Evolutionary conservation across 1,140 invertebrate genomes (phyloP).

Genomic region (Ladona fulva): DNA sequence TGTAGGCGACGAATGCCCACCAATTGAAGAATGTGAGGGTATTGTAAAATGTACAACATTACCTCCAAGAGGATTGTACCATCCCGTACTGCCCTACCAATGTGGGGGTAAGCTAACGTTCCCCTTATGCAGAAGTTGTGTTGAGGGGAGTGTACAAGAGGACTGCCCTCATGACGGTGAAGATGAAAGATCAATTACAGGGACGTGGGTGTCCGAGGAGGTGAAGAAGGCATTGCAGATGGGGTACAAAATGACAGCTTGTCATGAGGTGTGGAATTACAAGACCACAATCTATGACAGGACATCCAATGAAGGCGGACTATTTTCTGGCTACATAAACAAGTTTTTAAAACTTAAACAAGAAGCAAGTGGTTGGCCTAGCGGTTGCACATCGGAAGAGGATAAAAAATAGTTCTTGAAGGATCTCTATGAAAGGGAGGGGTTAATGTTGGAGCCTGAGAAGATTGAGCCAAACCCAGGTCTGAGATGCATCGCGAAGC

Average conservation of each 20-base stretch:
- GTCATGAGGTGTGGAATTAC: slow-evolving; percentile 35
- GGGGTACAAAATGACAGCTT: slow-evolving; percentile 32
- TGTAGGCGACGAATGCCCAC: slow-evolving; percentile 22
- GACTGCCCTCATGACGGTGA: slow-evolving; percentile 28
- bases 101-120: slow-evolving; percentile 22
- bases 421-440: slow-evolving; percentile 31
- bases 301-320: slow-evolving; percentile 21
- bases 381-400: slow-evolving; percentile 26
- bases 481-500: slow-evolving; percentile 24
- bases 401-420: slow-evolving; percentile 31
- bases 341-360: slow-evolving; percentile 34
- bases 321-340: slow-evolving; percentile 31
- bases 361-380: slow-evolving; percentile 29
- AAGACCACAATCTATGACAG: slow-evolving; percentile 22
- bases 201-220: slow-evolving; percentile 35
- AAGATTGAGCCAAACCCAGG: slow-evolving; percentile 33
- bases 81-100: slow-evolving; percentile 23
- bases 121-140: slow-evolving; percentile 25
- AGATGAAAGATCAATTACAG: slow-evolving; percentile 28
- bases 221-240: slow-evolving; percentile 30
- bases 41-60: slow-evolving; percentile 27
- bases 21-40: slow-evolving; percentile 25
- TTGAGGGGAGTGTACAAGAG: neutral
- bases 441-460: slow-evolving; percentile 30
- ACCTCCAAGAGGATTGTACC: slow-evolving; percentile 19